Conservation (phyloP, 2,888 invertebrate species). For the Tetragonisca angustula region DNA sequence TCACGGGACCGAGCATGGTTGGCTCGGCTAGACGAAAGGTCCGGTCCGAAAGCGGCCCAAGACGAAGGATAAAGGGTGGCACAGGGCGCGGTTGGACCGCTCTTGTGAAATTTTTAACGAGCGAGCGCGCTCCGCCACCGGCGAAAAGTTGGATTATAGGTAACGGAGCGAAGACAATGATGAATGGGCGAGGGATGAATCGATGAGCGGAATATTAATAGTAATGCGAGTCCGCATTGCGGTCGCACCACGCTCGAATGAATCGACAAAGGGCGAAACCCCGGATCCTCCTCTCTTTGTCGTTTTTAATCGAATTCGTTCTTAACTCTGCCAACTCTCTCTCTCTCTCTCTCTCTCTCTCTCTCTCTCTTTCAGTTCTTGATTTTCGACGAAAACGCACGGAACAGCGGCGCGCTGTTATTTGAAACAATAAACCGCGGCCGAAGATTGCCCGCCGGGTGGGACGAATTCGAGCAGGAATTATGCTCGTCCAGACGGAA, state of each 20-base stretch:
- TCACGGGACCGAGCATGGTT: constrained; percentile 22
- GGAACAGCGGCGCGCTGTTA: not conserved
- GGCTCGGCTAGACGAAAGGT: not conserved
- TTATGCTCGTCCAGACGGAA: constrained; percentile 6
- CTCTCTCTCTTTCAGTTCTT: not conserved
- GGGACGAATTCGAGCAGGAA: constrained; percentile 20
- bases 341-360: not conserved
- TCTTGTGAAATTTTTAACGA: constrained; percentile 59
- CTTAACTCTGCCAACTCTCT: not conserved
- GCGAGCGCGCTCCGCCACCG: constrained; percentile 6
- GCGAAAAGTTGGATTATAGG: constrained; percentile 48
- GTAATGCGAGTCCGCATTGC: constrained; percentile 63
- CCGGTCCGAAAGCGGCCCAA: constrained; percentile 6
- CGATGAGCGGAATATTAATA: constrained; percentile 63
- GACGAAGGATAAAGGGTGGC: constrained; percentile 19
- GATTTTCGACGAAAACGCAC: not conserved
- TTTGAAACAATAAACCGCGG: not conserved
- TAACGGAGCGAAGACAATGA: constrained; percentile 55
- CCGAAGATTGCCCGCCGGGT: not conserved
- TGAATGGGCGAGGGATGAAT: constrained; percentile 48
- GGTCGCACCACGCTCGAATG: constrained; percentile 11
- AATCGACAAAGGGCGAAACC: constrained; percentile 17
- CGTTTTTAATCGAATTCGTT: constrained; percentile 44
- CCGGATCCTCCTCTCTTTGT: not conserved
- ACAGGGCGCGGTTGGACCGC: constrained; percentile 34